Evolutionary conservation across 2,113 vertebrate genomes (phyloP), one percentile per base, ranked within the genome.

Genomic region (Vulpes ferrilata): DNA sequence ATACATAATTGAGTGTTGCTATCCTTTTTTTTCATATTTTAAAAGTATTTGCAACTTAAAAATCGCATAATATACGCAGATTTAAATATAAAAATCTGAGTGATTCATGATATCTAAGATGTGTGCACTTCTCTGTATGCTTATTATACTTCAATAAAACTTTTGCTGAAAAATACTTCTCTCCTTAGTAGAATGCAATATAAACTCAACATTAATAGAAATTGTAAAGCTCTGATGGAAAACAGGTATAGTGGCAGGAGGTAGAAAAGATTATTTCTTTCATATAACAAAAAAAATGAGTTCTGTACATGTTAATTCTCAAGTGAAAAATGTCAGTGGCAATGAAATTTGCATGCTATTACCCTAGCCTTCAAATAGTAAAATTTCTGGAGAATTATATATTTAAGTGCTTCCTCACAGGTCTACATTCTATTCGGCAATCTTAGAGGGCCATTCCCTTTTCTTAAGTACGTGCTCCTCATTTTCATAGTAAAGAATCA

Each of bases 241-340:
- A 90, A 16, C 25, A 80, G 35, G 51, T 16, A 76, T 13, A 73
- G 19, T 8, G 60, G 53, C 11, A 83, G 38, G 17, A 87, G 38
- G 43, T 5, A 60, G 17, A 57, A 12, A 53, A 48, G 60, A 60
- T 59, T 69, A n/a, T 43, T 96, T 92, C 17, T 81, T 64, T 93
- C 43, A 30, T 83, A 9, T 55, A 32, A 89, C 27, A 35, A 96
- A 88, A 81, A 27, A 27, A 88, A 11, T 83, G 62, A 62, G 9
- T 25, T 73, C 83, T 88, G 59, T 30, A 83, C 27, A 69, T 53
- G 13, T 69, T 95, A 78, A 87, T 88, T 84, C 69, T 94, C 12
- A 92, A 74, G 43, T 84, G 62, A 87, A 78, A 89, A 90, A 48
- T 69, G 27, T 79, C 84, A 87, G 48, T 25, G 15, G 30, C 30